phyloP scores from a whole-genome alignment of 2,888 invertebrate genomes.

The Tortricodes alternella region DNA sequence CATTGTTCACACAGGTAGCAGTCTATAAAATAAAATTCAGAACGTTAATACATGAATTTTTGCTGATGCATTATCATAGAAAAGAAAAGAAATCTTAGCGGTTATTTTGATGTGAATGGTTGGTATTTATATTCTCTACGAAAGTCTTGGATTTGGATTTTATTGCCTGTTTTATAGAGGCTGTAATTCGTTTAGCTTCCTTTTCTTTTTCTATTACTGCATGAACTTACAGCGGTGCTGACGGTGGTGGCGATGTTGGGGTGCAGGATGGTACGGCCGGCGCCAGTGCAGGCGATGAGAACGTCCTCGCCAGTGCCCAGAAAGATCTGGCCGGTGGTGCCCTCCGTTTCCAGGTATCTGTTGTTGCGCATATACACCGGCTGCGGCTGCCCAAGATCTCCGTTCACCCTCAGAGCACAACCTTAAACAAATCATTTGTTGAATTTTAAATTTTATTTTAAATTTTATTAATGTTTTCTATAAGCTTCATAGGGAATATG shows the following conservation, averaged over 20 bases:
- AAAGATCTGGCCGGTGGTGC: slow-evolving; percentile 57
- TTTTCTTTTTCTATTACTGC: too few relatives aligned
- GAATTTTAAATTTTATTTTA: background rate
- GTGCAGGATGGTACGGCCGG: slow-evolving; percentile 57
- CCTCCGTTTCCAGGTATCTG: slow-evolving; percentile 52
- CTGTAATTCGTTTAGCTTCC: too few relatives aligned
- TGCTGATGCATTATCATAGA: too few relatives aligned
- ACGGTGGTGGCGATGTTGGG: too few relatives aligned
- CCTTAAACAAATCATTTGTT: slow-evolving; percentile 40
- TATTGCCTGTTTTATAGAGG: too few relatives aligned
- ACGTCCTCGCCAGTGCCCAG: slow-evolving; percentile 58
- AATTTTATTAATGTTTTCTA: too few relatives aligned
- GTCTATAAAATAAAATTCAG: slow-evolving; percentile 44
- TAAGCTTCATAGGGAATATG: too few relatives aligned
- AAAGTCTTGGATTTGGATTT: too few relatives aligned
- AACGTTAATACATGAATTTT: too few relatives aligned
- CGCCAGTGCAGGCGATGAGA: slow-evolving; percentile 58
- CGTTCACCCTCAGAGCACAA: slow-evolving; percentile 72
- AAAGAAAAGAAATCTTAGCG: too few relatives aligned
- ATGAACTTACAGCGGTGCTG: slow-evolving; percentile 15
- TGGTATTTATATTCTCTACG: too few relatives aligned
- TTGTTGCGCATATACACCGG: slow-evolving; percentile 80
- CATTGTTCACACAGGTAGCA: slow-evolving; percentile 58
- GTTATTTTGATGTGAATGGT: too few relatives aligned
- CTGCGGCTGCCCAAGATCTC: slow-evolving; percentile 81